Percentiles rank a stretch among this genome's conserved stretches.
Evolutionary conservation across 2,113 vertebrate species (phyloP).

Genomic region (Aspidoscelis tigris): DNA sequence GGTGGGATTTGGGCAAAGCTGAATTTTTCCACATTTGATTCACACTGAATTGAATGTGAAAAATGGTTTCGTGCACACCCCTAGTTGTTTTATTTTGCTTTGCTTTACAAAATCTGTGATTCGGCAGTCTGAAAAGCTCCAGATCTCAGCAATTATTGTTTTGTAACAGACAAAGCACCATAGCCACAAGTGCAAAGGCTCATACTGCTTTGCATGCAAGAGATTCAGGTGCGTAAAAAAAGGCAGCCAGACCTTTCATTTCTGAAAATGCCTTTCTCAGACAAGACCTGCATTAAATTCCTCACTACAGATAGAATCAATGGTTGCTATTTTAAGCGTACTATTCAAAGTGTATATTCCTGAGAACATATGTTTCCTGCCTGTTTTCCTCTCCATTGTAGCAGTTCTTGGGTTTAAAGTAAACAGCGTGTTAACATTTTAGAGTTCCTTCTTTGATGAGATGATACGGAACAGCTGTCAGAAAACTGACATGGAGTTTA

Average conservation of each 20-base stretch:
- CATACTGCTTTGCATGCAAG: not conserved
- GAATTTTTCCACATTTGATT: too few relatives aligned
- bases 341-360: slow-evolving; percentile 5
- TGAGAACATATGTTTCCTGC: slow-evolving; percentile 8
- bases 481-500: slow-evolving; percentile 7
- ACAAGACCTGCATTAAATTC: not conserved
- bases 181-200: not conserved
- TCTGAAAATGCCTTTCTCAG: not conserved
- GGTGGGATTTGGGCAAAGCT: too few relatives aligned
- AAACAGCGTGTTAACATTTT: not conserved
- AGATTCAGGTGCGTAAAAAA: not conserved
- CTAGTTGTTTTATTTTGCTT: too few relatives aligned
- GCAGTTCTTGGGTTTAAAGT: not conserved
- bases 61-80: too few relatives aligned
- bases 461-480: slow-evolving; percentile 16
- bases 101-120: too few relatives aligned
- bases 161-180: not conserved
- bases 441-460: slow-evolving; percentile 4
- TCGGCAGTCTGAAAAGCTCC: not conserved
- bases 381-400: slow-evolving; percentile 6
- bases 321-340: not conserved
- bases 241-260: not conserved
- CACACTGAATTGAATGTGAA: too few relatives aligned
- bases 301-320: not conserved
- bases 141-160: not conserved